Percentiles rank a stretch among this genome's conserved stretches.
Evolutionary conservation across 2,888 invertebrate genomes (phyloP).

Genomic region (Drosophila mettleri): DNA sequence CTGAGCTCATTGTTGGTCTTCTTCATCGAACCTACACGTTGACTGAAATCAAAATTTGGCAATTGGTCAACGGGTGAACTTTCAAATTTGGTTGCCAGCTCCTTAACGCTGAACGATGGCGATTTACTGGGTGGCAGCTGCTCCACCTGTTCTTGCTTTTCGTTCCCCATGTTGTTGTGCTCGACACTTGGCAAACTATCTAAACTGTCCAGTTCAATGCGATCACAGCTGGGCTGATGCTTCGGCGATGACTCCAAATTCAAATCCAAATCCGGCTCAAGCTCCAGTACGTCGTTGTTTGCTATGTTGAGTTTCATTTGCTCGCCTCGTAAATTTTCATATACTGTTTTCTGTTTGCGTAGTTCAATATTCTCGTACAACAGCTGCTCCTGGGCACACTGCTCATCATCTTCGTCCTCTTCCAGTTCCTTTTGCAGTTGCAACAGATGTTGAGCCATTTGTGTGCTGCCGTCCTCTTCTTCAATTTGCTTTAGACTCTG

Average conservation of each 20-base stretch:
- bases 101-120: slow-evolving; percentile 87
- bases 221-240: slow-evolving; percentile 52
- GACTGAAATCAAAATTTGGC: slow-evolving; percentile 86
- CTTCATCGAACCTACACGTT: slow-evolving; percentile 72
- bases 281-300: slow-evolving; percentile 54
- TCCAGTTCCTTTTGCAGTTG: slow-evolving; percentile 46
- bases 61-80: slow-evolving; percentile 87
- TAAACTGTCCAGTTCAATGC: slow-evolving; percentile 78
- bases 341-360: slow-evolving; percentile 82
- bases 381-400: slow-evolving; percentile 72
- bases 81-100: slow-evolving; percentile 88
- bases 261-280: slow-evolving; percentile 59
- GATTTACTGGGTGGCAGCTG: slow-evolving; percentile 69
- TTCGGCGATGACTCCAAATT: slow-evolving; percentile 35
- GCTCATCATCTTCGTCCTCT: slow-evolving; percentile 39
- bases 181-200: slow-evolving; percentile 71
- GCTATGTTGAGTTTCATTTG: slow-evolving; percentile 79
- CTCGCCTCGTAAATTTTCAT: slow-evolving; percentile 83
- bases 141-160: slow-evolving; percentile 23
- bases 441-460: slow-evolving; percentile 64
- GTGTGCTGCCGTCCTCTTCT: slow-evolving; percentile 63
- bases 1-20: slow-evolving; percentile 61
- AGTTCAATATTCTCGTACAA: slow-evolving; percentile 85
- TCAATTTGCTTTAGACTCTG: slow-evolving; percentile 68
- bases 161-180: slow-evolving; percentile 56